Conservation (phyloP, 2,797 vertebrate species). For the Chaetodon trifasciatus region DNA sequence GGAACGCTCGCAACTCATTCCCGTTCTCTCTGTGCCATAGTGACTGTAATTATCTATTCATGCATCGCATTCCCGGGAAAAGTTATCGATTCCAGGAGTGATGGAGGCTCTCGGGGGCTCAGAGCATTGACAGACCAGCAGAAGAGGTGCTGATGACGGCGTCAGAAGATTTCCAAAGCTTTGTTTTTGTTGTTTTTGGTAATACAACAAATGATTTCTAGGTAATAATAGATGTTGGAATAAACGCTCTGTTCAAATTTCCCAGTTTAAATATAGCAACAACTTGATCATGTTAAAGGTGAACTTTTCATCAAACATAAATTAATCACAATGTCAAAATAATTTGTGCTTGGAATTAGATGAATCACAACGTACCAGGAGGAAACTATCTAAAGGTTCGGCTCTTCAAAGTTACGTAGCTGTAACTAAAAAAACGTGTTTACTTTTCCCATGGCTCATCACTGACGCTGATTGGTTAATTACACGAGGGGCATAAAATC, state of each 20-base stretch:
- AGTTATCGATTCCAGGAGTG: constrained; percentile 74
- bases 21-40: constrained; percentile 60
- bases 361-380: constrained; percentile 55
- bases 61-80: constrained; percentile 69
- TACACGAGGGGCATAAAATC: constrained; percentile 69
- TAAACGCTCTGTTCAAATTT: constrained; percentile 21
- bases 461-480: constrained; percentile 72
- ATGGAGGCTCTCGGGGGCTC: constrained; percentile 29
- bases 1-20: constrained; percentile 58
- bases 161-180: not conserved
- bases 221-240: constrained; percentile 24
- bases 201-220: constrained; percentile 22
- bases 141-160: not conserved
- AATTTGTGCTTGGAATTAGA: constrained; percentile 47
- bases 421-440: constrained; percentile 60
- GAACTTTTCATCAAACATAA: constrained; percentile 49
- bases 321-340: constrained; percentile 56
- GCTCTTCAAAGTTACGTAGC: constrained; percentile 35
- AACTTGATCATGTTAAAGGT: constrained; percentile 43
- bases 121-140: constrained; percentile 20
- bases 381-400: constrained; percentile 54
- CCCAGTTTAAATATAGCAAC: constrained; percentile 59
- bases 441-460: constrained; percentile 78
- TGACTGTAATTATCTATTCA: constrained; percentile 78
- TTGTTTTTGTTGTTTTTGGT: not conserved